Evolutionary conservation across 2,113 vertebrate species (phyloP).

Genomic region (Gymnobelideus leadbeateri): DNA sequence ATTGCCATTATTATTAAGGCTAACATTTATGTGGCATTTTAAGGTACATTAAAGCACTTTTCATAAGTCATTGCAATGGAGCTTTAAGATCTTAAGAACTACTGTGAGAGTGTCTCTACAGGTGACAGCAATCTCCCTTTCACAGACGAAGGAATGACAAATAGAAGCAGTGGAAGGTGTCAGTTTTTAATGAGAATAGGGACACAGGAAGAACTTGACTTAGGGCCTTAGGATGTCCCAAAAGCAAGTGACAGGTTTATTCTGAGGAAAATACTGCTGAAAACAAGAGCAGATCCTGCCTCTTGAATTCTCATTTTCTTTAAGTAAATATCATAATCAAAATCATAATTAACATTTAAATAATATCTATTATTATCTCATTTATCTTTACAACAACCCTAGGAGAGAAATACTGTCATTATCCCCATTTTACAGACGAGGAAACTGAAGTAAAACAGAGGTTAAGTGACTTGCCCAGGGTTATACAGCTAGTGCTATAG

Average conservation of each 20-base stretch:
- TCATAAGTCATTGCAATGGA: not conserved
- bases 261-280: not conserved
- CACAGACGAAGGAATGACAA: not conserved
- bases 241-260: rapidly evolving
- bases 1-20: not conserved
- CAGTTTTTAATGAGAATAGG: not conserved
- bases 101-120: not conserved
- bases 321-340: not conserved
- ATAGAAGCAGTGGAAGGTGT: not conserved
- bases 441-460: not conserved
- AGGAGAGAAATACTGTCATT: not conserved
- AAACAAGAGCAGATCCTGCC: too few species aligned
- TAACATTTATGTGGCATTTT: not conserved
- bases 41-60: not conserved
- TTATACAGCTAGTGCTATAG: not conserved
- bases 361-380: not conserved
- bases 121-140: not conserved
- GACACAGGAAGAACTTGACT: not conserved
- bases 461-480: not conserved
- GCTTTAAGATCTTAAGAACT: not conserved
- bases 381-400: not conserved
- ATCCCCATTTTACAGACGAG: not conserved
- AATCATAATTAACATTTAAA: not conserved
- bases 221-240: not conserved
- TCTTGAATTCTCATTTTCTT: not conserved